Evolutionary conservation across 2,888 invertebrate genomes (phyloP).

Genomic region (Rotaria socialis): DNA sequence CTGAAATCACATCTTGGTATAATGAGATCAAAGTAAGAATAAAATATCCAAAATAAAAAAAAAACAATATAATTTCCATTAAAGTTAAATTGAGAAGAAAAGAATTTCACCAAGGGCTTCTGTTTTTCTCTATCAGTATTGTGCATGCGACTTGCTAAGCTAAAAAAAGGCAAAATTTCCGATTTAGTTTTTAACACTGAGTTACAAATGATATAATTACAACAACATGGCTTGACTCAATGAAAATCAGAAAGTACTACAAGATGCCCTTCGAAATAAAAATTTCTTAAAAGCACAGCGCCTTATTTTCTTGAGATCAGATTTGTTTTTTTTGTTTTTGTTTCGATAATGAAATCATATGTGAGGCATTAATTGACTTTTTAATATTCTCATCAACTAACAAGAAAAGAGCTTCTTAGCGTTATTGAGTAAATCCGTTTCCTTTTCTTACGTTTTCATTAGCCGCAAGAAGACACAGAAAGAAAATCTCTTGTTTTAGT

Average conservation of each 20-base stretch:
- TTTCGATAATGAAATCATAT: neutral
- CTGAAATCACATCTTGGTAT: neutral
- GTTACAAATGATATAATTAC: neutral
- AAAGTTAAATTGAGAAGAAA: neutral
- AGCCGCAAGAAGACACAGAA: no score
- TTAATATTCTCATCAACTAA: neutral
- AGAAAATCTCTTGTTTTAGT: no score
- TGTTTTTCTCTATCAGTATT: neutral
- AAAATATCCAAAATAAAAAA: neutral
- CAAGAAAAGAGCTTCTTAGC: no score
- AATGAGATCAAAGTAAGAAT: neutral
- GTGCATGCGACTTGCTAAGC: no score
- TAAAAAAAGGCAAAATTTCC: neutral
- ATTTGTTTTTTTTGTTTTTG: neutral
- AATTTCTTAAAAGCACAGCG: neutral
- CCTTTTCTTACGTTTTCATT: no score
- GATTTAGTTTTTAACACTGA: neutral
- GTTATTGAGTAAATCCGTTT: no score
- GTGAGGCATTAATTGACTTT: neutral
- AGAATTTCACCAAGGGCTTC: neutral
- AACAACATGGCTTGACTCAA: neutral
- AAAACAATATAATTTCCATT: neutral
- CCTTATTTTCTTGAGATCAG: no score
- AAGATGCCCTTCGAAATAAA: neutral
- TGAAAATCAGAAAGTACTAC: neutral